These are phyloP conservation scores for Plectrocnemia conspersa DNA, from an alignment of 1,140 invertebrate species.

Conservation along the genomic window DNA sequence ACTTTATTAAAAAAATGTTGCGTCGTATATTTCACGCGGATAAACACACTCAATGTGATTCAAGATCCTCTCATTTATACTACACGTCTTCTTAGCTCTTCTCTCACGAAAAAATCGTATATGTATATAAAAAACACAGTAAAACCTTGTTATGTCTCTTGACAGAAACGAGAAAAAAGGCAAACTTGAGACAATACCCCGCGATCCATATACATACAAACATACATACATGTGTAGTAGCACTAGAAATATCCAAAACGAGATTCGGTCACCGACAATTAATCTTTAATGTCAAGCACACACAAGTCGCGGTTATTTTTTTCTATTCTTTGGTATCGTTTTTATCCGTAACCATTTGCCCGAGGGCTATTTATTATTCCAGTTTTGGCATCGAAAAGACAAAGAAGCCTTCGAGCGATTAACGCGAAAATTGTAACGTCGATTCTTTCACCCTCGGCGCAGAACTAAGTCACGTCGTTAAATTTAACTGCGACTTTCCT, in stretches of 20 bases:
- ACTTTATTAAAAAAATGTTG: too few relatives aligned
- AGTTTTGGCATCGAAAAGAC: conserved; percentile 18
- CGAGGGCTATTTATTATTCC: conserved; percentile 24
- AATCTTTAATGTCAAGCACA: conserved; percentile 34
- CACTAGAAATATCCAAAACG: conserved; percentile 26
- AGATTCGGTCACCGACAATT: conserved; percentile 32
- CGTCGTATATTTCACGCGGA: too few relatives aligned
- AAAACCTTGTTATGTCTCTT: conserved; percentile 14
- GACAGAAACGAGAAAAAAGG: conserved; percentile 7
- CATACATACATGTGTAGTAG: background rate
- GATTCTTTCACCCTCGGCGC: background rate
- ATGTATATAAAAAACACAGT: too few relatives aligned
- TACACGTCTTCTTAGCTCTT: background rate
- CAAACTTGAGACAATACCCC: conserved; percentile 13
- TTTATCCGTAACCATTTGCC: conserved; percentile 2
- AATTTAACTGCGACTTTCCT: too few relatives aligned
- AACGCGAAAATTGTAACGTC: conserved; percentile 14
- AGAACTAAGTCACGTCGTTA: conserved; percentile 5
- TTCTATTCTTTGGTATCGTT: conserved; percentile 12
- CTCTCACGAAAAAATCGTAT: too few relatives aligned
- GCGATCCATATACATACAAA: too few relatives aligned
- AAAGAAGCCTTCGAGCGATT: conserved; percentile 4
- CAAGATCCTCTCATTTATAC: background rate
- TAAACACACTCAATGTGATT: too few relatives aligned
- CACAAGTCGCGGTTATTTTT: conserved; percentile 26